Evolutionary conservation across 2,113 vertebrate species (phyloP), one percentile per base, ranked within the genome.

Genomic region (Poeciliopsis turrubarensis): DNA sequence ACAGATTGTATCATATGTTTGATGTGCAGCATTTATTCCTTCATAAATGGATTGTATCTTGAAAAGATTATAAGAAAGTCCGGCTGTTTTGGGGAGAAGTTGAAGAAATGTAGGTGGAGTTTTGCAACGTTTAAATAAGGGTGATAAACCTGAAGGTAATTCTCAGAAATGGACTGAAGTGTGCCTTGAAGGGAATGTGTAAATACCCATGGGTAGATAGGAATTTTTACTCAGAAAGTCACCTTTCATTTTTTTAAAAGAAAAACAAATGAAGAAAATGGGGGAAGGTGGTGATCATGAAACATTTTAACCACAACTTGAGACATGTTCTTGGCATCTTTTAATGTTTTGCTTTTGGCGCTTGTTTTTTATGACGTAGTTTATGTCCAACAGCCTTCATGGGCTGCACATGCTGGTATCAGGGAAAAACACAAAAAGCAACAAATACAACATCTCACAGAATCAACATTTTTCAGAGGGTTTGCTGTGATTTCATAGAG

Each of bases 261-360:
- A 25, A 57, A 57, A n/a, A 10, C 13, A 57, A 57, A 57, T 10
- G 19, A 57, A 57, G 25, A 25, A 57, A 57, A 57, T 19, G 19
- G 17, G 17, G 44, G 17, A 47, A 19, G 2, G 17, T 25, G 25
- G 25, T 11, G 22, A 57, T 57, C 51, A 8, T 22, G 1, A 37
- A 8, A 10, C 10, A 6, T 22, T 54, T 57, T n/a, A 57, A 57
- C 51, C 51, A 57, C 51, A 57, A 3, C 75, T 66, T 64, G 39
- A 70, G 71, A 54, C 64, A 10, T 26, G 44, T 72, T 80, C 51
- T 72, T 69, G 74, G 54, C 1, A 6, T 61, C 61, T 66, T 47
- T 47, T 19, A 6, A 7, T 74, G 63, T 82, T 54, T 69, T 62
- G 72, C 39, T 41, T 41, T 25, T 83, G 82, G 77, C 26, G 0